Evolutionary conservation across 2,888 invertebrate species (phyloP), one percentile per base, ranked within the genome.

Genomic region (Stegophylla sp.): DNA sequence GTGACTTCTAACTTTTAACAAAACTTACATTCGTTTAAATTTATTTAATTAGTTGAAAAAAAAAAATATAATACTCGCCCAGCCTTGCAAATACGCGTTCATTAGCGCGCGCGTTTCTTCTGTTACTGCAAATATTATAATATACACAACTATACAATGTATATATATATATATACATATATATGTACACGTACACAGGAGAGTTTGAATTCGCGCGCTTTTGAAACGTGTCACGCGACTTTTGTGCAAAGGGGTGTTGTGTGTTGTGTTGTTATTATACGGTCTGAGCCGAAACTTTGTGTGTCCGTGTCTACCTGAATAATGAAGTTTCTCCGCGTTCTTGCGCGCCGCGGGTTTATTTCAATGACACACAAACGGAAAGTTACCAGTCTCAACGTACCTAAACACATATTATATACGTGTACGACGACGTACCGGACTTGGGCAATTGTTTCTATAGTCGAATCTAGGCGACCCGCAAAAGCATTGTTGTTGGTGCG

Each of bases 41-140:
- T n/a, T n/a, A n/a, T n/a, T n/a, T n/a, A n/a, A n/a, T n/a, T n/a
- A n/a, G n/a, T n/a, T n/a, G n/a, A n/a, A n/a, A n/a, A n/a, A n/a
- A n/a, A n/a, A n/a, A n/a, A n/a, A n/a, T n/a, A n/a, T n/a, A n/a
- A n/a, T n/a, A n/a, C n/a, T n/a, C n/a, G n/a, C n/a, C n/a, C n/a
- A n/a, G n/a, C n/a, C n/a, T n/a, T n/a, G n/a, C n/a, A n/a, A n/a
- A n/a, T n/a, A 69, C 26, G 20, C 20, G 53, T 71, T 34, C 71
- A 71, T 71, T 71, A 71, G 53, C 12, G 53, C 15, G 48, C 45
- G 45, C 17, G 45, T 69, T 69, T 69, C 69, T 69, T 51, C 69
- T 2, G 28, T n/a, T 28, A 51, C 48, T 51, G 28, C 7, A 17
- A 17, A 10, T 45, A 20, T 15, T 43, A 20, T n/a, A 5, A n/a